Conservation (phyloP, 2,113 vertebrate genomes). For the Ochotona curzoniae region DNA sequence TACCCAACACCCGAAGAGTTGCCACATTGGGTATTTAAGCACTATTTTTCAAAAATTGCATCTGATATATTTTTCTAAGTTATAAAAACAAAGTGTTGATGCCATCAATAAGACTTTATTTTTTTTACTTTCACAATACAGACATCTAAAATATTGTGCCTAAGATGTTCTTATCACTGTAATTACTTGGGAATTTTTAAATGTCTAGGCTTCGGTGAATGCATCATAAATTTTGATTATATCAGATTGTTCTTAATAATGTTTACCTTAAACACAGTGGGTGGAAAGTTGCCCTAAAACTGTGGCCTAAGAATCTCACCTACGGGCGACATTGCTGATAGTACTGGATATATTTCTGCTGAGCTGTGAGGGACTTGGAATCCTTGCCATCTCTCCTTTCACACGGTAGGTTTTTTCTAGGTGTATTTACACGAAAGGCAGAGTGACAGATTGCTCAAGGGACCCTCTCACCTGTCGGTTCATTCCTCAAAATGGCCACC, state of each 20-base stretch:
- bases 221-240: slow-evolving; percentile 65
- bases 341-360: slow-evolving; percentile 28
- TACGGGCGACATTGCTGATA: slow-evolving; percentile 24
- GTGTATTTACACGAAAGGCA: no score
- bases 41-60: slow-evolving; percentile 54
- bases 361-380: background rate
- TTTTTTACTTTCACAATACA: slow-evolving; percentile 22
- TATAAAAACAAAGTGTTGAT: slow-evolving; percentile 67
- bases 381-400: rapidly evolving
- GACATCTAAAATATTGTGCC: slow-evolving; percentile 48
- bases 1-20: slow-evolving; percentile 8
- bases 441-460: no score
- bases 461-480: no score
- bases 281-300: background rate
- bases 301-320: background rate
- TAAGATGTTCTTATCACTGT: slow-evolving; percentile 59
- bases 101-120: slow-evolving; percentile 41
- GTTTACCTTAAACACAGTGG: slow-evolving; percentile 59
- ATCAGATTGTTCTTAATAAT: slow-evolving; percentile 50
- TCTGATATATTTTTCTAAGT: slow-evolving; percentile 62
- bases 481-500: no score
- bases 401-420: background rate
- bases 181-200: slow-evolving; percentile 46
- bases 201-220: slow-evolving; percentile 62
- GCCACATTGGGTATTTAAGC: slow-evolving; percentile 60